Conservation (phyloP, 2,797 vertebrate species). For the Nannoperca australis region DNA sequence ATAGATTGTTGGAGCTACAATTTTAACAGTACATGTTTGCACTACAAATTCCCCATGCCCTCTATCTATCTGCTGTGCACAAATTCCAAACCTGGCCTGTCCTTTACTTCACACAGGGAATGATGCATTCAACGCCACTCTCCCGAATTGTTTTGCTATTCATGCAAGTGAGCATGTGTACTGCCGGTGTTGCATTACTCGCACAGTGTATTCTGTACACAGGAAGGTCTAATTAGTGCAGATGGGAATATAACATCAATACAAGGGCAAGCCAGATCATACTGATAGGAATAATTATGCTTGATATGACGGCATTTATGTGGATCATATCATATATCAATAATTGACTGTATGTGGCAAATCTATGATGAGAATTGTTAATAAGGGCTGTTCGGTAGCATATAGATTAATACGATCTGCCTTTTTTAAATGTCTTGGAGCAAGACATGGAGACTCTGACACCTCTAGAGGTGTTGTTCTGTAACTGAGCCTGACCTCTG, state of each 20-base stretch:
- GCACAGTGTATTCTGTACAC: constrained; percentile 39
- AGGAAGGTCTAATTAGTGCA: constrained; percentile 68
- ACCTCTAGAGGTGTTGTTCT: constrained; percentile 42
- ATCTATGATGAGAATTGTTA: constrained; percentile 22
- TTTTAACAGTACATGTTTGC: constrained; percentile 61
- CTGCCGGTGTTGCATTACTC: constrained; percentile 46
- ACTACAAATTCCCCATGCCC: constrained; percentile 40
- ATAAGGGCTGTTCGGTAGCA: neutral
- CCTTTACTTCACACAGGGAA: constrained; percentile 23
- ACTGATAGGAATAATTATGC: constrained; percentile 59
- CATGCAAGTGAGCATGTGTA: constrained; percentile 44
- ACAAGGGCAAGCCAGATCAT: constrained; percentile 44
- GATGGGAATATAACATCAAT: constrained; percentile 66
- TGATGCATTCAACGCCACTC: constrained; percentile 46
- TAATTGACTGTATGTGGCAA: constrained; percentile 40
- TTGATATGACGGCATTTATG: constrained; percentile 49
- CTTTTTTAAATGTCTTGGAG: constrained; percentile 11
- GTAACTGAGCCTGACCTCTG: constrained; percentile 49
- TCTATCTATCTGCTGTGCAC: constrained; percentile 39
- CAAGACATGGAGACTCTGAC: constrained; percentile 24
- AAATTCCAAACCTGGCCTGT: constrained; percentile 36
- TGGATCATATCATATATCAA: constrained; percentile 48
- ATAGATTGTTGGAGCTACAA: constrained; percentile 55
- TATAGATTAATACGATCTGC: constrained; percentile 11
- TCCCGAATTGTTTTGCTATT: constrained; percentile 47